Conservation (phyloP, 2,797 vertebrate species). For the Anomalospiza imberbis region DNA sequence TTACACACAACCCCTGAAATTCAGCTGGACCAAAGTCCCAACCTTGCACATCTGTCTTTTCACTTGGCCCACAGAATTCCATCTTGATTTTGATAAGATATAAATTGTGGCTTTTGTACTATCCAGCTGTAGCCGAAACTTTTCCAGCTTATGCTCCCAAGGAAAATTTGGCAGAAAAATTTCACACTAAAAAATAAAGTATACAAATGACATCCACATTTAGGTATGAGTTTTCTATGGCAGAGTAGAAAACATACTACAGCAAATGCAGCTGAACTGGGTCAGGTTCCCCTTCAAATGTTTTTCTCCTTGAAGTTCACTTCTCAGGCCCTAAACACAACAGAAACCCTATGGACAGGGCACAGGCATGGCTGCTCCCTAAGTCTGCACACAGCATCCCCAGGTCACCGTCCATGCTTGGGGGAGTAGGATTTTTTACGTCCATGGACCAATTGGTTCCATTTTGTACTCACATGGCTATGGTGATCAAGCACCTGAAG, state of each 20-base stretch:
- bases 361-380: neutral
- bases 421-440: neutral
- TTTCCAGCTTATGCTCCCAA: neutral
- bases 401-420: rapidly evolving
- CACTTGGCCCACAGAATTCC: neutral
- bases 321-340: neutral
- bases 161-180: conserved; percentile 8
- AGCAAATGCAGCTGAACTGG: neutral
- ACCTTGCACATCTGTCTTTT: neutral
- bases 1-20: neutral
- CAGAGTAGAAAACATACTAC: neutral
- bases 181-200: neutral
- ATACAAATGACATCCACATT: neutral
- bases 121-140: neutral
- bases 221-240: neutral
- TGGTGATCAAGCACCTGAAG: rapidly evolving
- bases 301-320: neutral
- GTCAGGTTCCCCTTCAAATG: neutral
- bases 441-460: neutral
- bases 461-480: neutral
- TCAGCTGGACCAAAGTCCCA: neutral
- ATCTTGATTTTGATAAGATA: neutral
- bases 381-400: neutral
- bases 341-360: neutral
- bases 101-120: neutral